Base-by-base conservation (phyloP, 2,113 vertebrate species). In the Zosterops japonicus region DNA sequence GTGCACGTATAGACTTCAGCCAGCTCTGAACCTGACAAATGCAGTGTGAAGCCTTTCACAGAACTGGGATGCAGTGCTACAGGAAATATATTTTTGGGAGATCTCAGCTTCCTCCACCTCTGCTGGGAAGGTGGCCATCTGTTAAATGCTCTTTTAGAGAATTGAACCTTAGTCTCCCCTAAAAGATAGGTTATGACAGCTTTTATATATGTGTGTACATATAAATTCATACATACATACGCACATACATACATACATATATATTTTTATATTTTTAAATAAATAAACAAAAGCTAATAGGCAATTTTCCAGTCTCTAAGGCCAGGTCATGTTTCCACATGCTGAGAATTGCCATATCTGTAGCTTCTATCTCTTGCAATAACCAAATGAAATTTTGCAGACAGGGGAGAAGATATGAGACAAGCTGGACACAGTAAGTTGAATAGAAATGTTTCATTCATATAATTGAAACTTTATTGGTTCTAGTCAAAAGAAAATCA, bases 341-440 rank as follows among this genome's bases (percentile, higher is more conserved):
- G 60, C 9, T 56, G 21, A 47, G 12, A 72, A 56, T n/a, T 80
- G 11, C 42, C 11, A 3, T 33, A 46, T 65, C 12, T 70, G 8
- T 39, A 35, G 4, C 25, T 86, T 42, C 42, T 68, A 19, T 7
- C 5, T 44, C 14, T 21, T 41, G 5, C 9, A 65, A 6, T 49
- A 71, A 63, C 22, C 2, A 59, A 86, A 49, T 81, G 36, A 18
- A 1, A 5, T 57, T 21, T 76, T 68, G 17, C 6, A 35, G 5
- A 4, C 33, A 7, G 3, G 3, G 3, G 14, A 60, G 27, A 7
- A 41, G 1, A 52, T 0, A 2, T 44, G 35, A n/a, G 31, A 49
- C 5, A 31, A 44, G 2, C 1, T 44, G 22, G 15, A 80, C 21
- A 33, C 5, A 29, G 3, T 36, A 61, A 61, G 2, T 49, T 64